phyloP scores from a whole-genome alignment of 2,113 vertebrate genomes.

The Excalfactoria chinensis region DNA sequence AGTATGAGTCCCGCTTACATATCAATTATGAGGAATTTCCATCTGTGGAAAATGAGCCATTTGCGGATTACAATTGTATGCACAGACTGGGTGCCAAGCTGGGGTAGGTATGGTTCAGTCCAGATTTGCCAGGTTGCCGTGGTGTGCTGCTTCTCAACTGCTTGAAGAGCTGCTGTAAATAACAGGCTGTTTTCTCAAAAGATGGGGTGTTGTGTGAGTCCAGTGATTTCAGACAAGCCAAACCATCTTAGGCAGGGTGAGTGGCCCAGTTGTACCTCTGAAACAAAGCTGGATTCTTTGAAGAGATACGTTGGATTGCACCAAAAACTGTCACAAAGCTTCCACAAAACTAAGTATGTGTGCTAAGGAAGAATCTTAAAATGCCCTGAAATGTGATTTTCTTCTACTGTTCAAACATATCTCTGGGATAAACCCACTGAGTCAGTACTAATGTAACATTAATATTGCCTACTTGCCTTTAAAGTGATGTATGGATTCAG shows the following conservation, averaged over 20 bases:
- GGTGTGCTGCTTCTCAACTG: neutral
- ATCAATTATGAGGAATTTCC: constrained; percentile 91
- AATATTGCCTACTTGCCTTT: neutral
- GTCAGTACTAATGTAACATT: neutral
- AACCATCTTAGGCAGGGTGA: neutral
- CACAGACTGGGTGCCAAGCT: constrained; percentile 94
- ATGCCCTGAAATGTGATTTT: neutral
- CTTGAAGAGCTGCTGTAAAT: neutral
- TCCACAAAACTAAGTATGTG: neutral
- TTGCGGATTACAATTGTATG: constrained; percentile 92
- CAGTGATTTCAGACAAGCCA: neutral
- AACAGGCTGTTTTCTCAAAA: neutral
- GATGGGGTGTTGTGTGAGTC: neutral
- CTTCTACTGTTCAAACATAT: neutral
- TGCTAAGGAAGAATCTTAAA: neutral
- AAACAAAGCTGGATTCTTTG: neutral
- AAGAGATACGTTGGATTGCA: neutral
- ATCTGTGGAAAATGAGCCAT: constrained; percentile 86
- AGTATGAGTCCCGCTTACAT: constrained; percentile 82
- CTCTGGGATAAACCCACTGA: neutral
- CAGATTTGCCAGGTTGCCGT: neutral
- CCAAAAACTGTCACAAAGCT: neutral
- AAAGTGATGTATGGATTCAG: neutral
- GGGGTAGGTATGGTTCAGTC: constrained; percentile 80
- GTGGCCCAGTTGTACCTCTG: neutral